These are phyloP conservation scores for Magallana ariakensis DNA, from an alignment of 1,140 invertebrate species.

Conservation along the genomic window DNA sequence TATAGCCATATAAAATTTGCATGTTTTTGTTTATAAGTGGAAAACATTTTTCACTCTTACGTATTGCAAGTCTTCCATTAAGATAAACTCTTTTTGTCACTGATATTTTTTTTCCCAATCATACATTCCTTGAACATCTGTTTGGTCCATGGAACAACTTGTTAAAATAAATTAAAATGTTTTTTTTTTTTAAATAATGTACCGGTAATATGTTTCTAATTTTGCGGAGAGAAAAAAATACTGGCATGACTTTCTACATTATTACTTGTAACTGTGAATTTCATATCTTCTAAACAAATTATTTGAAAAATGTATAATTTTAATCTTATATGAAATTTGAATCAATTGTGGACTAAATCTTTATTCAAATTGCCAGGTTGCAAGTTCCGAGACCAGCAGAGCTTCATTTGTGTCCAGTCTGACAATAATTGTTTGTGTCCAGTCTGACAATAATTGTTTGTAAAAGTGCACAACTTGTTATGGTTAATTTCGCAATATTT, in stretches of 20 bases:
- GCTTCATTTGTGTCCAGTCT: background rate
- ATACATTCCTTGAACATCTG: constrained; percentile 4
- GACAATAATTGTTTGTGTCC: background rate
- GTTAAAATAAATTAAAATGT: background rate
- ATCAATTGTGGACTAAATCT: too few relatives aligned
- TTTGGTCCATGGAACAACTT: background rate
- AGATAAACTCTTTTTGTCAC: background rate
- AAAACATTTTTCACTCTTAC: background rate
- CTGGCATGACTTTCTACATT: too few relatives aligned
- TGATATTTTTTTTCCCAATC: background rate
- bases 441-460: background rate
- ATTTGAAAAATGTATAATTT: too few relatives aligned
- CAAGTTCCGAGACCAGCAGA: background rate
- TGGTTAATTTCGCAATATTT: constrained; percentile 10
- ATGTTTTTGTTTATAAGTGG: background rate
- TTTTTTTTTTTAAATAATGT: too few relatives aligned
- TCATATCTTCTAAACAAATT: too few relatives aligned
- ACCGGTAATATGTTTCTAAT: too few relatives aligned
- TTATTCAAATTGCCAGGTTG: too few relatives aligned
- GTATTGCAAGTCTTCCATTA: constrained; percentile 3
- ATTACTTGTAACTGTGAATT: too few relatives aligned
- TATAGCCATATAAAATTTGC: background rate
- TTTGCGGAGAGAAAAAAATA: too few relatives aligned
- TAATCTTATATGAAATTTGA: too few relatives aligned
- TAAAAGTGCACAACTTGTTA: constrained; percentile 4